Conservation (phyloP, 2,797 vertebrate species). For the Sebastes nivosus region DNA sequence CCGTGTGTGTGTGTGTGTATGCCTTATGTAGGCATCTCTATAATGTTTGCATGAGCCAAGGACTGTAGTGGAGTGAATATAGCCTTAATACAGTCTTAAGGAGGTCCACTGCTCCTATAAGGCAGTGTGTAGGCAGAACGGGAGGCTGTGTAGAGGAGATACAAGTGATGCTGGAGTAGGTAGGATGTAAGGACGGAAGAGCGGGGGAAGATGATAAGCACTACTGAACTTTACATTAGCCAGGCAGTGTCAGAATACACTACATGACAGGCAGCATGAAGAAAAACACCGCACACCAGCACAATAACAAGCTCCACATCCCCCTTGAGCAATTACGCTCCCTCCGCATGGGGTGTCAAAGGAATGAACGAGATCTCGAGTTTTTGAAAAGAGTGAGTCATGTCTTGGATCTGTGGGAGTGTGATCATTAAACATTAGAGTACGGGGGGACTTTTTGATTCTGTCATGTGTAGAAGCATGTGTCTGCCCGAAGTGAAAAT, state of each 20-base stretch:
- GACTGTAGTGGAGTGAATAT: slow-evolving; percentile 5
- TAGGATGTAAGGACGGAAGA: not conserved
- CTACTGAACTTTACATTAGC: slow-evolving; percentile 31
- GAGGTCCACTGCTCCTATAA: slow-evolving; percentile 14
- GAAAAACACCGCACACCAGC: slow-evolving; percentile 15
- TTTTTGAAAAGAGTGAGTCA: slow-evolving; percentile 13
- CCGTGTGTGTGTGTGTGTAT: not conserved
- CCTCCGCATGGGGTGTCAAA: slow-evolving; percentile 5
- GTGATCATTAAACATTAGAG: not conserved
- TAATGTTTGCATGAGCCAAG: not conserved
- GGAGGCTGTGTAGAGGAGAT: slow-evolving; percentile 27
- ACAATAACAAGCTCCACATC: slow-evolving; percentile 21
- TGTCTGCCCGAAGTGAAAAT: not conserved
- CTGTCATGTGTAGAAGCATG: not conserved
- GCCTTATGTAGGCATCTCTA: not conserved
- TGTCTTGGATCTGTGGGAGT: not conserved
- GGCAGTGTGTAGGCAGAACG: slow-evolving; percentile 11
- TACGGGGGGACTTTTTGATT: not conserved
- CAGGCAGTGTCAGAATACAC: slow-evolving; percentile 32
- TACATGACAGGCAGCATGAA: slow-evolving; percentile 17
- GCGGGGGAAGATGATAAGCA: slow-evolving; percentile 19
- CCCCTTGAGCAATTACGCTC: slow-evolving; percentile 26
- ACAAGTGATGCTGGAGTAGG: slow-evolving; percentile 19
- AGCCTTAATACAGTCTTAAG: slow-evolving; percentile 13
- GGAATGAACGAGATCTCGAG: not conserved